Evolutionary conservation across 1,140 invertebrate genomes (phyloP), one percentile per base, ranked within the genome.

Genomic region (Drosophila murphyi): DNA sequence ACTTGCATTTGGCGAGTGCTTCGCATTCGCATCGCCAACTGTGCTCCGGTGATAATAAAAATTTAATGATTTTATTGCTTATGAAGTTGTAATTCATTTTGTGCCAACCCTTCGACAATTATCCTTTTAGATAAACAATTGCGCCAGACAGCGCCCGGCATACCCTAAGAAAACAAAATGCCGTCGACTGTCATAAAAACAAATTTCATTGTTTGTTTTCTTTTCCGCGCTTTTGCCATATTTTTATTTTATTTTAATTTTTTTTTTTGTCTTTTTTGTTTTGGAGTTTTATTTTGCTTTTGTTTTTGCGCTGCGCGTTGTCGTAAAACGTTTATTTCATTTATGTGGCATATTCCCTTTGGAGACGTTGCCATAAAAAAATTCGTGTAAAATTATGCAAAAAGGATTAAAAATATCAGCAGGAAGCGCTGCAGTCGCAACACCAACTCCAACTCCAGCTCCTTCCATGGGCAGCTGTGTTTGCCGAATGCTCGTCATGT

Each of bases 261-360:
- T 71, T 80, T 50, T 54, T 73, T 68, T 81, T 67, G 51, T 39
- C 39, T 65, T 57, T 37, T 62, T 28, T 55, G 48, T 52, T 73
- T 71, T 69, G 67, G 34, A 56, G 52, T 52, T 73, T 71, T 69
- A 64, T 74, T 72, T 70, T 62, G 32, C 43, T 48, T 63, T 35
- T 69, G 39, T 63, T 63, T 39, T 51, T 60, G 29, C 8, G 12
- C 29, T 62, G 37, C 6, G 28, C 54, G 5, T 8, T 69, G 83
- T 88, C 83, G 83, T 87, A 87, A 87, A 87, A 80, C 83, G 83
- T 88, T 87, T 87, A 87, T 83, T 87, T 88, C 83, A 87, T 85
- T 85, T 85, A 81, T 86, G 82, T 72, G 75, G 82, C 78, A 69
- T 82, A 87, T 82, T 87, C 83, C 83, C 83, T 69, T 88, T 88